Percentiles rank a stretch among this genome's conserved stretches.
Evolutionary conservation across 2,888 invertebrate species (phyloP).

Genomic region (Cryptocephalus primarius): DNA sequence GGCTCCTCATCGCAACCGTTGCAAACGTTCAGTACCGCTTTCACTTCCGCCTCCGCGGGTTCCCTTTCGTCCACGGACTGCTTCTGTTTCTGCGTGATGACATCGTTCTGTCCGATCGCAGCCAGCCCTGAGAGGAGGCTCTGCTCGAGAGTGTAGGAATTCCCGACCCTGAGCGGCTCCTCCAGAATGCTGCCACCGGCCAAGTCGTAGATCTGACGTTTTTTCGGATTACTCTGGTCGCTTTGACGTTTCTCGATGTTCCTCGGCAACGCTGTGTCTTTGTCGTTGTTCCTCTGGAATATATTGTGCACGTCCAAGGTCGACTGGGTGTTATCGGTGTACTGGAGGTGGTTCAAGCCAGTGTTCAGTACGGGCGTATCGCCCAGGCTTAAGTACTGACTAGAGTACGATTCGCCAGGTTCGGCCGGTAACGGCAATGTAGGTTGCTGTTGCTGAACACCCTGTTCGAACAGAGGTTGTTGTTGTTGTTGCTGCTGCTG

Average conservation of each 20-base stretch:
- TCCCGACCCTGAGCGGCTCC: slow-evolving; percentile 36
- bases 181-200: slow-evolving; percentile 60
- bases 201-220: slow-evolving; percentile 51
- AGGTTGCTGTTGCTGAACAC: slow-evolving; percentile 7
- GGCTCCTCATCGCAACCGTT: slow-evolving; percentile 66
- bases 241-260: slow-evolving; percentile 13
- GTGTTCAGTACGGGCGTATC: slow-evolving; percentile 40
- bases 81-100: slow-evolving; percentile 47
- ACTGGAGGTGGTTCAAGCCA: slow-evolving; percentile 40
- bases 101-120: slow-evolving; percentile 55
- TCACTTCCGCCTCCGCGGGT: slow-evolving; percentile 75
- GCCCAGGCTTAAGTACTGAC: slow-evolving; percentile 21
- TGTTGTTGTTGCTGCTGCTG: slow-evolving; percentile 1
- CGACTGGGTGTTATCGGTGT: slow-evolving; percentile 42
- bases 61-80: slow-evolving; percentile 61
- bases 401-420: slow-evolving; percentile 8
- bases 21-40: slow-evolving; percentile 68
- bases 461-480: slow-evolving; percentile 1
- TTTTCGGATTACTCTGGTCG: slow-evolving; percentile 32
- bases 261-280: slow-evolving; percentile 14
- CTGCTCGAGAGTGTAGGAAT: slow-evolving; percentile 36
- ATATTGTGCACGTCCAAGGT: slow-evolving; percentile 37
- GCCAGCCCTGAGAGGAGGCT: slow-evolving; percentile 54
- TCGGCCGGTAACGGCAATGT: slow-evolving; percentile 1
- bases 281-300: slow-evolving; percentile 36